Evolutionary conservation across 2,113 vertebrate genomes (phyloP).

Genomic region (Sinocyclocheilus maitianheensis): DNA sequence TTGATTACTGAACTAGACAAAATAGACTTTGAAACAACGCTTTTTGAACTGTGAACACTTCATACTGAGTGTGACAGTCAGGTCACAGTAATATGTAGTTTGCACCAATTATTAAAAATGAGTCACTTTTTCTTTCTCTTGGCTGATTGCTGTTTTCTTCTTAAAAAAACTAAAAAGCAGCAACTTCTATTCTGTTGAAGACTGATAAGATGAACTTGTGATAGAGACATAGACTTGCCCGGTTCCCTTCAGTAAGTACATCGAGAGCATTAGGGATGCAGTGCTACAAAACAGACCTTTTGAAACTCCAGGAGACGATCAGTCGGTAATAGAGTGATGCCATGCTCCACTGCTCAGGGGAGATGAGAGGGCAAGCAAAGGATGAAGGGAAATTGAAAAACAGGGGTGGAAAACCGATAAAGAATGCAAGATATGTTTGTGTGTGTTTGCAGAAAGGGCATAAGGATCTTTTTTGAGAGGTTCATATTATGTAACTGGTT

Average conservation of each 20-base stretch:
- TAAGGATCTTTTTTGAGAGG: too few relatives aligned
- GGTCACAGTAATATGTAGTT: neutral
- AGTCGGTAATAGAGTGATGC: conserved; percentile 4
- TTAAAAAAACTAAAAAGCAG: neutral
- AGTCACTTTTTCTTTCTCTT: neutral
- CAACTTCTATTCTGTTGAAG: neutral
- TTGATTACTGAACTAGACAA: neutral
- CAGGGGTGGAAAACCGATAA: neutral
- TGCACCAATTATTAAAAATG: neutral
- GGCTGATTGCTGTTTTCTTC: neutral
- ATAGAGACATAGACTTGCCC: neutral
- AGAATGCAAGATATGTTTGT: neutral
- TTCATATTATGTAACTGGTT: neutral
- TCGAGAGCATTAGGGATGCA: neutral
- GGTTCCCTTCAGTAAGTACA: neutral
- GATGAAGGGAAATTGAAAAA: conserved; percentile 16
- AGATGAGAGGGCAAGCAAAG: conserved; percentile 17
- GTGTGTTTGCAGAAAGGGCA: neutral
- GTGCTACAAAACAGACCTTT: neutral
- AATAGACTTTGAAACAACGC: neutral
- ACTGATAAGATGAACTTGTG: neutral
- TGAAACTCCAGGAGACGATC: conserved; percentile 20
- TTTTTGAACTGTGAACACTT: neutral
- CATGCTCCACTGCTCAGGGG: neutral
- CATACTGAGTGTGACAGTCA: neutral